These are phyloP conservation scores for Embiotoca jacksoni DNA, from an alignment of 2,113 vertebrate species.

Conservation along the genomic window DNA sequence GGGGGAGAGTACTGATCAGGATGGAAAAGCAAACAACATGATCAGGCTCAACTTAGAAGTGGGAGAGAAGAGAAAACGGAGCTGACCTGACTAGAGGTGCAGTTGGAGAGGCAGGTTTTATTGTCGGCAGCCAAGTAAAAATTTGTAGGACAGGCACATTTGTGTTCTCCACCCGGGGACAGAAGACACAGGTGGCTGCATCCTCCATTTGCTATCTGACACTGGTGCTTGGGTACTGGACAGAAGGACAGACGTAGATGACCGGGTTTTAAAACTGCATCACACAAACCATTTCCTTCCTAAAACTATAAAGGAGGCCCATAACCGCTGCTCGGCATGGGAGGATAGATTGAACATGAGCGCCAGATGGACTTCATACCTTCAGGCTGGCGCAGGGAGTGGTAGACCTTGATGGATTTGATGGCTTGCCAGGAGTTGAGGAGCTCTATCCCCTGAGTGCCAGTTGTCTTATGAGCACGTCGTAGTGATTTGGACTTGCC, in stretches of 20 bases:
- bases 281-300: slow-evolving; percentile 32
- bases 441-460: slow-evolving; percentile 89
- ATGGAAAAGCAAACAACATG: slow-evolving; percentile 9
- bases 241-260: slow-evolving; percentile 37
- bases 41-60: slow-evolving; percentile 2
- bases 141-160: slow-evolving; percentile 97
- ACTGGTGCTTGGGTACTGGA: slow-evolving; percentile 93
- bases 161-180: slow-evolving; percentile 89
- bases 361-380: slow-evolving; percentile 86
- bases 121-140: slow-evolving; percentile 97
- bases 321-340: slow-evolving; percentile 16
- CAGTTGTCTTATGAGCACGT: slow-evolving; percentile 96
- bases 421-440: slow-evolving; percentile 98
- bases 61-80: background rate
- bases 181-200: slow-evolving; percentile 98
- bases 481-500: slow-evolving; percentile 97
- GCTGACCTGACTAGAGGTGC: slow-evolving; percentile 96
- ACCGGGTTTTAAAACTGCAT: slow-evolving; percentile 29
- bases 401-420: slow-evolving; percentile 97
- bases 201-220: slow-evolving; percentile 93
- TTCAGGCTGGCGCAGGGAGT: slow-evolving; percentile 96
- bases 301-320: slow-evolving; percentile 13
- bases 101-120: slow-evolving; percentile 97
- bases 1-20: slow-evolving; percentile 28
- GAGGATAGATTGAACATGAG: slow-evolving; percentile 3